These are phyloP conservation scores for Brachypodius melanocephalos DNA, from an alignment of 2,113 vertebrate species.

Conservation along the genomic window DNA sequence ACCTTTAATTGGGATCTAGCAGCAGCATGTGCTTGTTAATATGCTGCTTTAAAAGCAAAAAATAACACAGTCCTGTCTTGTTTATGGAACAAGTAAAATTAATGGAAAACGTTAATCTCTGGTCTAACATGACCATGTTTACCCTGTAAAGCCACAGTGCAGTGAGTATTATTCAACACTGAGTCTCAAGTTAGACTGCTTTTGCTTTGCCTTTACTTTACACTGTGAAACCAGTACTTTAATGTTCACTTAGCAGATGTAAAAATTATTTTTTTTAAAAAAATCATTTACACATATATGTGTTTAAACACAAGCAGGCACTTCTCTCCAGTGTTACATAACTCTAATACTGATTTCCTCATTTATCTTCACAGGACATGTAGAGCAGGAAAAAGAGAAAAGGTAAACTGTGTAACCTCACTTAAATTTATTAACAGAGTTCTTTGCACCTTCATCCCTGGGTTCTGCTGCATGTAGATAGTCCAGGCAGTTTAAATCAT, in stretches of 20 bases:
- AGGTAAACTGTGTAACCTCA: background rate
- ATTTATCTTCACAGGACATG: background rate
- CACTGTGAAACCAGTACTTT: background rate
- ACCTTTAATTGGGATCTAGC: background rate
- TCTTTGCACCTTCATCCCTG: background rate
- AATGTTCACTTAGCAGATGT: background rate
- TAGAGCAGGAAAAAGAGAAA: background rate
- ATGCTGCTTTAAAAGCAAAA: background rate
- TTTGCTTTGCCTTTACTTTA: background rate
- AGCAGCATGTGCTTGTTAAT: background rate
- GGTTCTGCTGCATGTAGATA: background rate
- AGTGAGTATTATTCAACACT: background rate
- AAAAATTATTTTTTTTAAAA: fast-evolving
- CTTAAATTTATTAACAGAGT: background rate
- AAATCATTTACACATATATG: background rate
- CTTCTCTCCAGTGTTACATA: background rate
- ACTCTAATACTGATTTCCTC: background rate
- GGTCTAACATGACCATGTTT: background rate
- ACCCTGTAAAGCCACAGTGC: background rate
- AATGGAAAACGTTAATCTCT: background rate
- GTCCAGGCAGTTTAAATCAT: background rate
- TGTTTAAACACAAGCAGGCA: background rate
- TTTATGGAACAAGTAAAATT: background rate
- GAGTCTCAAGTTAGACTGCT: background rate
- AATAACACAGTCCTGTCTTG: background rate